A percentile compares a stretch with the other conserved stretches of the same genome.
phyloP scores from a whole-genome alignment of 2,888 invertebrate genomes.

The Tipula confusa region DNA sequence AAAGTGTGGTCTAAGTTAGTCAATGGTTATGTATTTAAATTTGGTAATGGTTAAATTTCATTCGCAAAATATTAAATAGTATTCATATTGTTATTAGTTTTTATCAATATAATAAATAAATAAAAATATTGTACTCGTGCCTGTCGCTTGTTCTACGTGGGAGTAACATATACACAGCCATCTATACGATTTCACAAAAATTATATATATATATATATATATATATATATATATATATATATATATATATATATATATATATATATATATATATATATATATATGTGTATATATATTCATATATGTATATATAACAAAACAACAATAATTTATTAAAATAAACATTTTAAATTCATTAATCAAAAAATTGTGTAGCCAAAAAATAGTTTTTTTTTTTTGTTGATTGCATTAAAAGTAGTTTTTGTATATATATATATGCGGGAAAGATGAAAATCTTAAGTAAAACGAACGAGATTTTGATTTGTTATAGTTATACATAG shows the following conservation, averaged over 20 bases:
- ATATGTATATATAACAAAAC: background rate
- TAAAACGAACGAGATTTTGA: slow-evolving; percentile 12
- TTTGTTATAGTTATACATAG: slow-evolving; percentile 5
- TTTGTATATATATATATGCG: background rate
- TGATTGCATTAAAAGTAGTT: background rate
- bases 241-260: no score
- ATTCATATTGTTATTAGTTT: background rate
- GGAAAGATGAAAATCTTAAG: slow-evolving; percentile 12
- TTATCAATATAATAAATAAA: background rate
- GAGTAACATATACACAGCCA: background rate
- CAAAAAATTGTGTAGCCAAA: background rate
- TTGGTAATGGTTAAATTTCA: background rate
- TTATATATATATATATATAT: no score
- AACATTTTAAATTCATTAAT: slow-evolving; percentile 20
- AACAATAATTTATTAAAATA: background rate
- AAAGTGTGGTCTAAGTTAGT: no score
- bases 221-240: no score
- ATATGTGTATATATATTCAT: no score
- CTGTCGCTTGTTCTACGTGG: background rate
- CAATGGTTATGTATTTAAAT: background rate
- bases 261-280: no score
- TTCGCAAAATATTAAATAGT: background rate
- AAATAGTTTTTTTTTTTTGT: background rate
- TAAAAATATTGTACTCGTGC: background rate
- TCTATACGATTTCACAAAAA: no score